Conservation (phyloP, 2,113 vertebrate genomes). For the Prionailurus viverrinus region DNA sequence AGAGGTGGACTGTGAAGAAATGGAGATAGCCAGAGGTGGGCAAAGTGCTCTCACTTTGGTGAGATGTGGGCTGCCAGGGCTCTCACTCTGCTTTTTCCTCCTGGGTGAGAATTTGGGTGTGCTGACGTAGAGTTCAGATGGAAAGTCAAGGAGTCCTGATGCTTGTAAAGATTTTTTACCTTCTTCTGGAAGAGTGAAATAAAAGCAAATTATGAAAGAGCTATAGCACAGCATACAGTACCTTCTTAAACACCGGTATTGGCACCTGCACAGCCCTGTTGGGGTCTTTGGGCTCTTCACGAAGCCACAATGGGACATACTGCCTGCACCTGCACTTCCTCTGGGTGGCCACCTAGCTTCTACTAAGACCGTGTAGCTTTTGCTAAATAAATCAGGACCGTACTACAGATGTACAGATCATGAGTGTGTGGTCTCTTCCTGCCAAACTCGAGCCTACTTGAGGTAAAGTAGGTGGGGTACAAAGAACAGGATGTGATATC, state of each 20-base stretch:
- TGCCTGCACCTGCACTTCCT: neutral
- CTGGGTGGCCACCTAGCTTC: neutral
- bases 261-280: neutral
- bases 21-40: neutral
- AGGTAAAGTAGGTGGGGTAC: neutral
- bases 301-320: neutral
- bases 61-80: neutral
- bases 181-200: neutral
- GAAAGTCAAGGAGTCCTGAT: neutral
- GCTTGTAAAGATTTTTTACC: neutral
- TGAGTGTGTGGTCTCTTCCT: neutral
- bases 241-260: neutral
- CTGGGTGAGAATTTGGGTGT: neutral
- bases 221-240: fast-evolving
- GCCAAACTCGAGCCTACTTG: neutral
- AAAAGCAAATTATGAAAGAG: neutral
- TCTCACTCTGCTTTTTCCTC: neutral
- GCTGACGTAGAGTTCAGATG: neutral
- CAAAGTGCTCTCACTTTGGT: neutral
- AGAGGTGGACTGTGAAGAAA: neutral
- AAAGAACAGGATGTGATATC: neutral
- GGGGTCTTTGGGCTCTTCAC: neutral
- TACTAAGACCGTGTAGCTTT: neutral
- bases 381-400: constrained; percentile 24
- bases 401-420: neutral